phyloP scores from a whole-genome alignment of 2,113 vertebrate species.

The Campylorhamphus procurvoides region DNA sequence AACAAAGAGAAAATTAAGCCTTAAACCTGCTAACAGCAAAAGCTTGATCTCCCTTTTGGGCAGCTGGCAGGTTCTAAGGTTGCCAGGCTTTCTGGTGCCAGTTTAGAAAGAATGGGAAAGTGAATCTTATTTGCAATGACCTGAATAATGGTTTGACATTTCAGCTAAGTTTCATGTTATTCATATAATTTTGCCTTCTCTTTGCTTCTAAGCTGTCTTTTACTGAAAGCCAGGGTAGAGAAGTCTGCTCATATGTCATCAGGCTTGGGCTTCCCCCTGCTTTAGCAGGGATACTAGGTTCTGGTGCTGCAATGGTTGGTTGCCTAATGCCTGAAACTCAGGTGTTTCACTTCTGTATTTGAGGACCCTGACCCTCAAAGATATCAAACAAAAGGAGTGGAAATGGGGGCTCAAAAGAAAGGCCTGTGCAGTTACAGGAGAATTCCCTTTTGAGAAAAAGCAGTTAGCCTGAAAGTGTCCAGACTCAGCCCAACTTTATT shows the following conservation, averaged over 20 bases:
- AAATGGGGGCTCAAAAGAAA: not conserved
- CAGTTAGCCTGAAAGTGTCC: not conserved
- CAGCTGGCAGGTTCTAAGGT: not conserved
- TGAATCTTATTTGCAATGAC: not conserved
- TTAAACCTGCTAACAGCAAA: not conserved
- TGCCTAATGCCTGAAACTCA: not conserved
- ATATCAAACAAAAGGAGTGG: not conserved
- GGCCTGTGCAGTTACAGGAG: not conserved
- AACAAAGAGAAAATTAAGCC: not conserved
- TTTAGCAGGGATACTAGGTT: not conserved
- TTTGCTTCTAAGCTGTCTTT: not conserved
- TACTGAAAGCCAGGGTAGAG: not conserved
- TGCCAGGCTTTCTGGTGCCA: not conserved
- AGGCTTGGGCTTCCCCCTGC: not conserved
- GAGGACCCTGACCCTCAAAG: not conserved
- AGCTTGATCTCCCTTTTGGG: not conserved
- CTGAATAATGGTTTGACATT: not conserved
- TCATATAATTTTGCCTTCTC: conserved; percentile 8
- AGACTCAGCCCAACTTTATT: not conserved
- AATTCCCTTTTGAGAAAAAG: not conserved
- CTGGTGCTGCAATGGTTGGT: not conserved
- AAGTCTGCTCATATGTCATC: not conserved
- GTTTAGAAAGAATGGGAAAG: not conserved
- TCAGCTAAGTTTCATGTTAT: conserved; percentile 1
- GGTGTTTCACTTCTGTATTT: not conserved